phyloP scores from a whole-genome alignment of 2,888 invertebrate genomes.

The Caenorhabditis afra region DNA sequence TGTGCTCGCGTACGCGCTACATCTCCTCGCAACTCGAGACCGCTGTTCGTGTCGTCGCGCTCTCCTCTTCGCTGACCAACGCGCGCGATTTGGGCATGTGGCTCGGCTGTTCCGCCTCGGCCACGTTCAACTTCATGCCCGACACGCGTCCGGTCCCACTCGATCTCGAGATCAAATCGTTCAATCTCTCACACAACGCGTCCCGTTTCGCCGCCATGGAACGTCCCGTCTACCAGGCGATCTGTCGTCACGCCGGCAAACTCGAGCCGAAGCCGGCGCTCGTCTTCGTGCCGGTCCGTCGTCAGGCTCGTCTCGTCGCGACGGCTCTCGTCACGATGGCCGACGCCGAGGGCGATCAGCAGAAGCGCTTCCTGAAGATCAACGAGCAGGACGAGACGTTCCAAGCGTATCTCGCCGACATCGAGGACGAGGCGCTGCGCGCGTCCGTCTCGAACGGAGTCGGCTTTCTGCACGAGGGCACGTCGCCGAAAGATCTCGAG shows the following conservation, averaged over 20 bases:
- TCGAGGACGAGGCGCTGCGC: constrained; percentile 90
- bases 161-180: constrained; percentile 94
- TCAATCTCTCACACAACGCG: constrained; percentile 97
- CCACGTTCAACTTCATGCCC: constrained; percentile 98
- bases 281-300: constrained; percentile 86
- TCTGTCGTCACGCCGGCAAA: constrained; percentile 83
- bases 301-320: constrained; percentile 86
- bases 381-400: constrained; percentile 76
- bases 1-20: constrained; percentile 92
- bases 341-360: constrained; percentile 91
- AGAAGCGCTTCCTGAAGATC: constrained; percentile 89
- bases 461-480: constrained; percentile 96
- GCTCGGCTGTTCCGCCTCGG: constrained; percentile 89
- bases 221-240: constrained; percentile 95
- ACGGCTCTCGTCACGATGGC: constrained; percentile 95
- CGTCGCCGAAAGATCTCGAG: constrained; percentile 89
- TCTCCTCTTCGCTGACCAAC: constrained; percentile 94
- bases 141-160: constrained; percentile 95
- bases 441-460: constrained; percentile 96
- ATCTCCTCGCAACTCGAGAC: constrained; percentile 91
- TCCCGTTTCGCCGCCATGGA: constrained; percentile 95
- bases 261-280: constrained; percentile 87
- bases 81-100: constrained; percentile 84
- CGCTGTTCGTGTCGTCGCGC: constrained; percentile 86
- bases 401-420: constrained; percentile 85